Percentiles rank a stretch among this genome's conserved stretches.
Evolutionary conservation across 2,888 invertebrate species (phyloP).

Genomic region (Enchytraeus crypticus): DNA sequence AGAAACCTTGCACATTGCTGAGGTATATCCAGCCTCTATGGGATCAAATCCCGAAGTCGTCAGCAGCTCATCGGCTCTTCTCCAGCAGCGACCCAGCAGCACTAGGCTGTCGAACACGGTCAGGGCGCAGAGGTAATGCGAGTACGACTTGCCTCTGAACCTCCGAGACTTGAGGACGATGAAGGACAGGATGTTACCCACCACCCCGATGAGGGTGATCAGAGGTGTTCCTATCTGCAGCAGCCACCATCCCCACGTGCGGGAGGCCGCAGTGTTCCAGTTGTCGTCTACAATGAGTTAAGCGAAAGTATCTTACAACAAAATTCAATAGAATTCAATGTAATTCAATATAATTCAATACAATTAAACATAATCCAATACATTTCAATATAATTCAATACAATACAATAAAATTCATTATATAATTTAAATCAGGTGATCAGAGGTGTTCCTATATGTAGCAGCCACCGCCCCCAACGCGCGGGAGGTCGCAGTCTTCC

Average conservation of each 20-base stretch:
- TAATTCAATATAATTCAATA: too few species aligned
- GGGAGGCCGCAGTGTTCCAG: too few species aligned
- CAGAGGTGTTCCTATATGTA: constrained; percentile 34
- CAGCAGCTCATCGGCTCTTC: constrained; percentile 2
- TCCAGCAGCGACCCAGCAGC: constrained; percentile 25
- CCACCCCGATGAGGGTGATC: constrained; percentile 34
- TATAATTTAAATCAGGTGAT: too few species aligned
- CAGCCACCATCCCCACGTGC: constrained; percentile 36
- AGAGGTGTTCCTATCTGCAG: constrained; percentile 35
- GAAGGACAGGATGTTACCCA: constrained; percentile 37
- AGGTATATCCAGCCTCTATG: background rate
- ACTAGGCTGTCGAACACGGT: constrained; percentile 39
- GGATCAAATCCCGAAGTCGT: background rate
- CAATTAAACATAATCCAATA: too few species aligned
- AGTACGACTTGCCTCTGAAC: constrained; percentile 39
- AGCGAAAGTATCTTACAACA: too few species aligned
- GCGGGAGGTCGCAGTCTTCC: too few species aligned
- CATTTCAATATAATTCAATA: too few species aligned
- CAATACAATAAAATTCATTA: too few species aligned
- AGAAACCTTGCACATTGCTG: background rate
- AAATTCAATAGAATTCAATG: too few species aligned
- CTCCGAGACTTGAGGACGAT: constrained; percentile 38
- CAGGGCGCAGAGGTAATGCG: constrained; percentile 39
- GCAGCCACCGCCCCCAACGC: constrained; percentile 37
- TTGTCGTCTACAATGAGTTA: too few species aligned